Evolutionary conservation across 1,140 invertebrate species (phyloP).

Genomic region (Panagrolaimus sp.): DNA sequence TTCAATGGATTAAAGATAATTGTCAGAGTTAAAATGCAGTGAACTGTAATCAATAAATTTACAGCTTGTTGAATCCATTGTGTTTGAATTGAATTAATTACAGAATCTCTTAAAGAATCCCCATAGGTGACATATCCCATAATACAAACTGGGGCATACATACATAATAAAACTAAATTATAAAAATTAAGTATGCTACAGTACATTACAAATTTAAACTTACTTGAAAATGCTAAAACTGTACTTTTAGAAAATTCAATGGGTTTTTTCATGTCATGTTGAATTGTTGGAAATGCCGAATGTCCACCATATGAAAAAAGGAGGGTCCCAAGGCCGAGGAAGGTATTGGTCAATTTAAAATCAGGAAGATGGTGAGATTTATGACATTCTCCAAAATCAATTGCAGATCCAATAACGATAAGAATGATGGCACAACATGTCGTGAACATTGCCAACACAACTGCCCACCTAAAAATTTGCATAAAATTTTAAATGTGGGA

Average conservation of each 20-base stretch:
- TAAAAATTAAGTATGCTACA: constrained; percentile 17
- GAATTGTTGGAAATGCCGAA: constrained; percentile 63
- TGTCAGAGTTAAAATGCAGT: constrained; percentile 55
- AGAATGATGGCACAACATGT: constrained; percentile 44
- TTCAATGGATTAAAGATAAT: constrained; percentile 58
- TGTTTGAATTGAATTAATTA: constrained; percentile 54
- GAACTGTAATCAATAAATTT: constrained; percentile 56
- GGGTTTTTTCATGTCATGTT: constrained; percentile 62
- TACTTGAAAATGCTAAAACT: constrained; percentile 60
- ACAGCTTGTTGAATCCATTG: constrained; percentile 54
- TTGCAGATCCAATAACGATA: constrained; percentile 41
- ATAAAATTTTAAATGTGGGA: constrained; percentile 70
- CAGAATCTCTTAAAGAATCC: constrained; percentile 52
- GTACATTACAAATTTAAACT: constrained; percentile 16
- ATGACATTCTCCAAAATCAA: constrained; percentile 40
- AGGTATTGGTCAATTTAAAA: constrained; percentile 48
- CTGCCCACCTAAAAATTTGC: constrained; percentile 67
- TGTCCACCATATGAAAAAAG: constrained; percentile 62
- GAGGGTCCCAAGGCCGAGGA: constrained; percentile 61
- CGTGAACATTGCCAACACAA: constrained; percentile 41
- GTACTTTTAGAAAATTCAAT: constrained; percentile 60
- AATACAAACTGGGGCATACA: constrained; percentile 54
- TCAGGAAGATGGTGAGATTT: constrained; percentile 38
- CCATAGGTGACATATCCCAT: constrained; percentile 55
- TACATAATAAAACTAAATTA: constrained; percentile 49